A percentile compares a stretch with the other conserved stretches of the same genome.
Conservation (phyloP, 1,140 invertebrate species). For the Panulirus ornatus region DNA sequence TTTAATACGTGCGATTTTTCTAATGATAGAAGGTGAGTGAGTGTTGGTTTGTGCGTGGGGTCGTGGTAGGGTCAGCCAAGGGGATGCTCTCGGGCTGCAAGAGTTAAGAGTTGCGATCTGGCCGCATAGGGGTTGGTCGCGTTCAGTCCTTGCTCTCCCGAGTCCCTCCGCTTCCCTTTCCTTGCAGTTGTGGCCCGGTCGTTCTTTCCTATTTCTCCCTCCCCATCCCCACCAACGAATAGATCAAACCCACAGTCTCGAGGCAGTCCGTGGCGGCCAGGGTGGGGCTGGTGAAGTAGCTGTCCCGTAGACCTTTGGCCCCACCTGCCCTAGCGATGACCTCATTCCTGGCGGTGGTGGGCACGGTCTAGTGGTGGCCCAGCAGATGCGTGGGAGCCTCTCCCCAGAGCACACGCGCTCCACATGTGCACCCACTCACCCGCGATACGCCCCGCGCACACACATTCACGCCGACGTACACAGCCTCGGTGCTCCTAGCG, state of each 20-base stretch:
- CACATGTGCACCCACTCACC: constrained; percentile 53
- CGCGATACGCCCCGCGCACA: not conserved
- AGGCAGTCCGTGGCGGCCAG: not conserved
- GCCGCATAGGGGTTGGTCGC: constrained; percentile 53
- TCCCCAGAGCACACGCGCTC: constrained; percentile 56
- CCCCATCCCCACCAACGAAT: not conserved
- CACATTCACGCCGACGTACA: not conserved
- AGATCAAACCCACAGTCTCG: not conserved
- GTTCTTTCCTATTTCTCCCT: not conserved
- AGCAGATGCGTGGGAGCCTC: constrained; percentile 62
- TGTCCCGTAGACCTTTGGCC: constrained; percentile 66
- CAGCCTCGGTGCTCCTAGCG: not conserved
- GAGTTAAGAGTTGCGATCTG: constrained; percentile 67
- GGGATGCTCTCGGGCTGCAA: constrained; percentile 54
- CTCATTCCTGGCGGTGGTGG: constrained; percentile 54
- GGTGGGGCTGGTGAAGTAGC: constrained; percentile 43
- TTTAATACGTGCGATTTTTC: not conserved
- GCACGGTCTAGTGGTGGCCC: constrained; percentile 2
- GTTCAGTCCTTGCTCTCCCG: constrained; percentile 30
- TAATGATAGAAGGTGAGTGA: not conserved
- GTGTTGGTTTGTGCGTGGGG: constrained; percentile 34
- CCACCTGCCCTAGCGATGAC: constrained; percentile 57
- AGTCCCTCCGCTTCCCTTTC: not conserved
- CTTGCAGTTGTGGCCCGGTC: not conserved
- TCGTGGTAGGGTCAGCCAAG: constrained; percentile 56